Conservation (phyloP, 1,140 invertebrate genomes). For the Aphelenchoides fujianensis region DNA sequence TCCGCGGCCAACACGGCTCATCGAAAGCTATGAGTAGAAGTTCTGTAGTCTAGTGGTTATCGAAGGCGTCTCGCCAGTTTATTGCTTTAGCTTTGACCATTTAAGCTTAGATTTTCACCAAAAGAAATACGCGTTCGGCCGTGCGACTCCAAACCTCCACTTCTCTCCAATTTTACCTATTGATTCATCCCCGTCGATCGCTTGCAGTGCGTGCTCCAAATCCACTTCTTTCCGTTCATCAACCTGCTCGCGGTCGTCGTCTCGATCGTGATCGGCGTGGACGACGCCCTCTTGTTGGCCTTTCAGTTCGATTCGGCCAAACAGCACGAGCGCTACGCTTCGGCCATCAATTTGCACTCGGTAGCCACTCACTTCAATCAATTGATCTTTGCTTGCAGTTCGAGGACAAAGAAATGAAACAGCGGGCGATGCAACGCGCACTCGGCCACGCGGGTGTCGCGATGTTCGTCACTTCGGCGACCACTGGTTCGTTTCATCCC, state of each 20-base stretch:
- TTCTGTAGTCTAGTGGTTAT: no score
- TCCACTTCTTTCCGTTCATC: conserved; percentile 66
- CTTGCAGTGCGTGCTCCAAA: conserved; percentile 62
- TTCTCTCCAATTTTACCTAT: no score
- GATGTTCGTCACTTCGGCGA: conserved; percentile 66
- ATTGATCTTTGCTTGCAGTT: conserved; percentile 19
- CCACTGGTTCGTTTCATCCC: no score
- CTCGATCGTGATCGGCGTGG: conserved; percentile 65
- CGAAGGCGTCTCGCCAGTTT: no score
- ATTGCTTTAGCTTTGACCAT: no score
- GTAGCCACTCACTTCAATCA: conserved; percentile 1
- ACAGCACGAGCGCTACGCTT: not conserved
- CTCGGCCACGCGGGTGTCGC: conserved; percentile 63
- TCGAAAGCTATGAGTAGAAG: no score
- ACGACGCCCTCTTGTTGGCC: conserved; percentile 65
- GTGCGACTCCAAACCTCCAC: no score
- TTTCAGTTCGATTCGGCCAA: conserved; percentile 30
- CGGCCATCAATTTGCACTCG: not conserved
- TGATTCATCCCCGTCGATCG: no score
- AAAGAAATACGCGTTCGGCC: no score
- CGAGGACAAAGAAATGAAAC: not conserved
- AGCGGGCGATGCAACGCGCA: conserved; percentile 32
- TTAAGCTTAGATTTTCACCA: no score
- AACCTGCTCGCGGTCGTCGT: conserved; percentile 65
- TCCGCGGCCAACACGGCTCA: no score